phyloP scores from a whole-genome alignment of 2,888 invertebrate genomes.

The Cephus pygmeus region DNA sequence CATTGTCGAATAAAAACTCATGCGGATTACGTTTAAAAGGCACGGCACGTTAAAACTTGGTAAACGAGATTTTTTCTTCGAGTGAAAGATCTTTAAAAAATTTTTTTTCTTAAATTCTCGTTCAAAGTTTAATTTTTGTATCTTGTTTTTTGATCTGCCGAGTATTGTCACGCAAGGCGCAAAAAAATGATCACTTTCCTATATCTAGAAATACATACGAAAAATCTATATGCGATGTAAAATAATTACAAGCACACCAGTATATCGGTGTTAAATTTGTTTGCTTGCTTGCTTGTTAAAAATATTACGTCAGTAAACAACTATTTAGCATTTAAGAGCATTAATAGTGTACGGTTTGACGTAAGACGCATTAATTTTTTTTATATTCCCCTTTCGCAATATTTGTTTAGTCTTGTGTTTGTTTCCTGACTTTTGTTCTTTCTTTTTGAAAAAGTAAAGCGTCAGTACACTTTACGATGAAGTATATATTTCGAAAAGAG shows the following conservation, averaged over 20 bases:
- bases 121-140: not conserved
- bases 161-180: not conserved
- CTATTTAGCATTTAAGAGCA: not conserved
- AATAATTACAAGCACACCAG: not conserved
- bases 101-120: constrained; percentile 13
- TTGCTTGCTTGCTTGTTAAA: not conserved
- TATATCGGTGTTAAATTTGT: not conserved
- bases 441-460: not conserved
- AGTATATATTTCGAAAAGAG: not conserved
- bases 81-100: constrained; percentile 52
- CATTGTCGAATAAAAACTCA: constrained; percentile 47
- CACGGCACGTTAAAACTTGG: constrained; percentile 59
- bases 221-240: not conserved
- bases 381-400: not conserved
- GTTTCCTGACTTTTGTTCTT: not conserved
- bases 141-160: not conserved
- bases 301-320: not conserved
- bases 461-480: not conserved
- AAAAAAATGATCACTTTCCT: not conserved
- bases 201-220: not conserved
- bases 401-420: not conserved
- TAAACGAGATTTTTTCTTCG: constrained; percentile 45
- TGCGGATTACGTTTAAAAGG: constrained; percentile 56
- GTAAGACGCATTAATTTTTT: not conserved
- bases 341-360: not conserved